A percentile compares a stretch with the other conserved stretches of the same genome.
These are phyloP conservation scores for Ptychodera flava DNA, from an alignment of 35 echinoderm and acorn worm genomes.

Conservation along the genomic window DNA sequence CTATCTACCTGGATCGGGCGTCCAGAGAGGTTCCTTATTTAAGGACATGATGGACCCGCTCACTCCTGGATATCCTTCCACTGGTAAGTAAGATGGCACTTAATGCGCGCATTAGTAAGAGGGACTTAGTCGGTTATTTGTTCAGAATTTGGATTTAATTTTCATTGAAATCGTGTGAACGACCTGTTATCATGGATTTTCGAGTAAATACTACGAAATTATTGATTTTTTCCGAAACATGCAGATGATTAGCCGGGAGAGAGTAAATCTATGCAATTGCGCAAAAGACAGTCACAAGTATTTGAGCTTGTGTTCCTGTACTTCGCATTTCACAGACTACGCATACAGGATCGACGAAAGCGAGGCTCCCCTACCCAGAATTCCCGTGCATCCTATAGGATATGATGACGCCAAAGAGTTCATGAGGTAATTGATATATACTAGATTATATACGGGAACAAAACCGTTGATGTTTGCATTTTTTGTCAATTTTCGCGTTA, in stretches of 20 bases:
- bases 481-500: no score
- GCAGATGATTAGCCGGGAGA: not conserved
- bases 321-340: conserved; percentile 29
- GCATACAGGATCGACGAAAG: no score
- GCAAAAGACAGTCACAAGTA: not conserved
- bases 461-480: no score
- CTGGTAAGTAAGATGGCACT: no score
- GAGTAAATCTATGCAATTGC: not conserved
- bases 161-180: not conserved
- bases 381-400: conserved; percentile 56
- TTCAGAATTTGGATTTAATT: not conserved
- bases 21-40: no score
- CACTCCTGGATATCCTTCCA: no score
- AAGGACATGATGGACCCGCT: no score
- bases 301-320: conserved; percentile 3
- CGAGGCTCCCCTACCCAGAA: conserved; percentile 19
- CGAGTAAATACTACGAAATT: not conserved
- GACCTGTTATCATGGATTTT: not conserved
- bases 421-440: conserved; percentile 25
- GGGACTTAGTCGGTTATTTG: not conserved
- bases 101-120: not conserved
- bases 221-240: not conserved
- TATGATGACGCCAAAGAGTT: conserved; percentile 35
- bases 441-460: no score
- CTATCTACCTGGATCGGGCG: no score